Evolutionary conservation across 2,113 vertebrate species (phyloP).

Genomic region (Syngnathoides biaculeatus): DNA sequence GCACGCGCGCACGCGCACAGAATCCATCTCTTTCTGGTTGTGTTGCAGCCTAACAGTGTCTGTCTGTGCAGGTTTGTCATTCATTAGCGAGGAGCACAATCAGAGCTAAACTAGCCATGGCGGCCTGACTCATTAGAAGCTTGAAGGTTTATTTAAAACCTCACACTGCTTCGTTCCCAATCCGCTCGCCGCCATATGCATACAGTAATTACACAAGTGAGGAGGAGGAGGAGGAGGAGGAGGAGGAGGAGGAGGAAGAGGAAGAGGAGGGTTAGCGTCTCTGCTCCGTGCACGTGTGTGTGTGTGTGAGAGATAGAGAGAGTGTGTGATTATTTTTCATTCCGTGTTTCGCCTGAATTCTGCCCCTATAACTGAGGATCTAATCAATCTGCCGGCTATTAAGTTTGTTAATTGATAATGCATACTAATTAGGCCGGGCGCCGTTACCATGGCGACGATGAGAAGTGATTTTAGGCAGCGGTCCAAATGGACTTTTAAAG

Average conservation of each 20-base stretch:
- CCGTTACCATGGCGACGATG: conserved; percentile 96
- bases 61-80: conserved; percentile 59
- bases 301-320: conserved; percentile 30
- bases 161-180: conserved; percentile 82
- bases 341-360: conserved; percentile 98
- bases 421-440: conserved; percentile 99
- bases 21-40: conserved; percentile 27
- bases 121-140: conserved; percentile 78
- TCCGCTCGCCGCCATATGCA: conserved; percentile 90
- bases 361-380: conserved; percentile 99
- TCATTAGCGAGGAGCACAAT: conserved; percentile 75
- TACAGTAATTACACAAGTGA: conserved; percentile 93
- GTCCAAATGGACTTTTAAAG: conserved; percentile 99
- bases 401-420: conserved; percentile 99
- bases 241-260: conserved; percentile 91
- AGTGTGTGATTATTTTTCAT: conserved; percentile 91
- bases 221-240: conserved; percentile 92
- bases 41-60: not conserved
- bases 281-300: conserved; percentile 24
- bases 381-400: conserved; percentile 99
- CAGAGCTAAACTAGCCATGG: conserved; percentile 79
- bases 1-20: conserved; percentile 10
- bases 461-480: conserved; percentile 99
- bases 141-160: conserved; percentile 85
- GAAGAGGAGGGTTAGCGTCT: conserved; percentile 83